phyloP scores from a whole-genome alignment of 2,797 vertebrate species.

The Naso thynnoides region DNA sequence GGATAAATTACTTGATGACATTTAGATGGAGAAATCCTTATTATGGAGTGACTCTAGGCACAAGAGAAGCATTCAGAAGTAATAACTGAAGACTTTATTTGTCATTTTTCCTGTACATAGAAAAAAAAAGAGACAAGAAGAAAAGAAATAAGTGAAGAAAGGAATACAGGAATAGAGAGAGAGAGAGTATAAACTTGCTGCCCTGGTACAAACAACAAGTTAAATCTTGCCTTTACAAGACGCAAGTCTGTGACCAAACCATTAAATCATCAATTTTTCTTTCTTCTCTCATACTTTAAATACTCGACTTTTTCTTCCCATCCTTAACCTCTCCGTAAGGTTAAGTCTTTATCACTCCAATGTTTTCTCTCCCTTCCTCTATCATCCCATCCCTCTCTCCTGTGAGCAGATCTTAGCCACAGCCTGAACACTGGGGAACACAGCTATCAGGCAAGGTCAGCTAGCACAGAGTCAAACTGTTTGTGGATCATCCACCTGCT shows the following conservation, averaged over 20 bases:
- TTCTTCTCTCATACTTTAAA: constrained; percentile 1
- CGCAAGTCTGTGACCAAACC: background rate
- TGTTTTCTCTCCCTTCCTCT: constrained; percentile 9
- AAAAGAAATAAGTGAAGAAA: background rate
- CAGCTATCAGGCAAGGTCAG: constrained; percentile 70
- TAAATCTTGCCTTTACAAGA: background rate
- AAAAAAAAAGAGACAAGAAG: constrained; percentile 12
- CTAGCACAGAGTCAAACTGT: constrained; percentile 44
- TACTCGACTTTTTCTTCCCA: background rate
- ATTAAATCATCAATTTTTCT: background rate
- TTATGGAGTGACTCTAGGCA: constrained; percentile 87
- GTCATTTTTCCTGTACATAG: constrained; percentile 84
- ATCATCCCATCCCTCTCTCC: constrained; percentile 26
- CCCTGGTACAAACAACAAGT: background rate
- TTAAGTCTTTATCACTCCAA: constrained; percentile 24
- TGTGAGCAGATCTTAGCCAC: constrained; percentile 57
- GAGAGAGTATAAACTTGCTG: background rate
- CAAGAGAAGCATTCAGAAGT: constrained; percentile 80
- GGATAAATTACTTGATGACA: constrained; percentile 92
- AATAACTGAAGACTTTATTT: constrained; percentile 91
- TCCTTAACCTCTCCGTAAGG: constrained; percentile 12
- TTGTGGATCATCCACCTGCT: constrained; percentile 60
- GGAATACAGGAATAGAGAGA: constrained; percentile 1
- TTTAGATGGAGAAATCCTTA: constrained; percentile 94
- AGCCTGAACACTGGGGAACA: constrained; percentile 55